Evolutionary conservation across 2,888 invertebrate genomes (phyloP).

Genomic region (Athetis lepigone): DNA sequence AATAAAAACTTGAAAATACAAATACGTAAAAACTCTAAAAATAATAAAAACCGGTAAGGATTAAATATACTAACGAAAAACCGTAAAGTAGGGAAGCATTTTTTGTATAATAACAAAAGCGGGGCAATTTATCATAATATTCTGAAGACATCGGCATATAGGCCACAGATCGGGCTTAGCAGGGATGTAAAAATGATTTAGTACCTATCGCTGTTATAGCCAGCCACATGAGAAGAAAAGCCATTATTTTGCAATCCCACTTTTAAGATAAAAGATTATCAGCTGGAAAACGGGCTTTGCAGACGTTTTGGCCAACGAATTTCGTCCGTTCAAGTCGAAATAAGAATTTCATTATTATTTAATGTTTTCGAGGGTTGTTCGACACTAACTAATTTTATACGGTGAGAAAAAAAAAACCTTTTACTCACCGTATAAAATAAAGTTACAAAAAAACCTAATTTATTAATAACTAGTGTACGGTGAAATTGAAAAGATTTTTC

Average conservation of each 20-base stretch:
- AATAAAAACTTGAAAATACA: too few relatives aligned
- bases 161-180: constrained; percentile 56
- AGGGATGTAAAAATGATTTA: constrained; percentile 66
- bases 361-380: too few relatives aligned
- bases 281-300: constrained; percentile 22
- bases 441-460: too few relatives aligned
- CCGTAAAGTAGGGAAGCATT: constrained; percentile 47
- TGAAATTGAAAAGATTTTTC: too few relatives aligned
- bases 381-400: too few relatives aligned
- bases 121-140: constrained; percentile 63
- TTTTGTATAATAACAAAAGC: constrained; percentile 53
- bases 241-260: constrained; percentile 59
- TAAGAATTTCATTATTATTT: too few relatives aligned
- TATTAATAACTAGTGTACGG: too few relatives aligned
- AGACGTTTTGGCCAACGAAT: too few relatives aligned
- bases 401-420: too few relatives aligned
- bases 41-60: constrained; percentile 38
- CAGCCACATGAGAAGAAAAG: constrained; percentile 41
- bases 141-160: constrained; percentile 57
- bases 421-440: too few relatives aligned
- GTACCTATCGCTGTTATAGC: constrained; percentile 40
- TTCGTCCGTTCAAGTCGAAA: too few relatives aligned
- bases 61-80: constrained; percentile 50
- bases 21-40: too few relatives aligned
- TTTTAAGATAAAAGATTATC: constrained; percentile 46